Evolutionary conservation across 2,888 invertebrate species (phyloP).

Genomic region (Saturnia pavonia): DNA sequence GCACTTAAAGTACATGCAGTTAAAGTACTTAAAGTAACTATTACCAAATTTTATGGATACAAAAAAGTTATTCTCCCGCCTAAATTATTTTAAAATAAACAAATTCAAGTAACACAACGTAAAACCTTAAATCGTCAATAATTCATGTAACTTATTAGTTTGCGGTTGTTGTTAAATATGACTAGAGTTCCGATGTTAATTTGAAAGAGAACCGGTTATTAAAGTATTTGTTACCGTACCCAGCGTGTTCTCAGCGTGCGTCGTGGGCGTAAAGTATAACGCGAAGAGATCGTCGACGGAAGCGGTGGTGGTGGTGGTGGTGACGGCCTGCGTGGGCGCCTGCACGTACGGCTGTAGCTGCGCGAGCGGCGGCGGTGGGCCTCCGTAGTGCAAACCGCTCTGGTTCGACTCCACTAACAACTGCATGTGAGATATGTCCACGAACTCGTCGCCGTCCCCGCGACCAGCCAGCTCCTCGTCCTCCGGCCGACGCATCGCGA

Average conservation of each 20-base stretch:
- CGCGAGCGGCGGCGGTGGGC: constrained; percentile 73
- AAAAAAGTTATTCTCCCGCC: background rate
- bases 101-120: background rate
- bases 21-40: too few species aligned
- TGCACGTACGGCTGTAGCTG: constrained; percentile 70
- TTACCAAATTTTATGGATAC: background rate
- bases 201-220: constrained; percentile 3
- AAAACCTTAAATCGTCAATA: background rate
- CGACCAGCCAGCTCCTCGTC: constrained; percentile 82
- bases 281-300: constrained; percentile 90
- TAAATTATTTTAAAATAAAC: background rate
- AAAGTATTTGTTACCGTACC: constrained; percentile 28
- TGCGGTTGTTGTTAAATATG: background rate
- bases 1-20: background rate
- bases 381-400: constrained; percentile 76
- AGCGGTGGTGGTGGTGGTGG: constrained; percentile 74
- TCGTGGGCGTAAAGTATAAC: constrained; percentile 86
- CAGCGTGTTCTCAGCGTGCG: constrained; percentile 78
- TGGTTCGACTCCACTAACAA: constrained; percentile 84
- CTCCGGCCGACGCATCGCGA: constrained; percentile 90
- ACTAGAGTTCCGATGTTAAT: background rate
- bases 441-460: constrained; percentile 87
- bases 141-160: background rate
- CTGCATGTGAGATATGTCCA: constrained; percentile 92
- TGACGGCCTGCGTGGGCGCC: constrained; percentile 61